Percentiles rank a stretch among this genome's conserved stretches.
Evolutionary conservation across 2,113 vertebrate species (phyloP).

Genomic region (Ctenomys sociabilis): DNA sequence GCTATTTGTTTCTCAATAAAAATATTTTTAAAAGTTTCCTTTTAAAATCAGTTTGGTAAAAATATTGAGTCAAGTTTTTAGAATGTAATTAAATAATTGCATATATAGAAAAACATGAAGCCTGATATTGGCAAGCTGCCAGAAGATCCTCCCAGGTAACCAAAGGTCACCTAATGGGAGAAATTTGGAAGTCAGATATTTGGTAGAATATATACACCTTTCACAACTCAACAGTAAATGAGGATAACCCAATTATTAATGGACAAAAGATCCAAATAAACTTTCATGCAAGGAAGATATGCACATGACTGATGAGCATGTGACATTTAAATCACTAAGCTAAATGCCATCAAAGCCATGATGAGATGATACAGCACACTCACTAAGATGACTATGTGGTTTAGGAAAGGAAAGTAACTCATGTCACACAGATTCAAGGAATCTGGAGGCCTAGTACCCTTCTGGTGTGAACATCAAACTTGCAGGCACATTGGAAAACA

Average conservation of each 20-base stretch:
- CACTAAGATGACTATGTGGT: not conserved
- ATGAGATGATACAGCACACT: not conserved
- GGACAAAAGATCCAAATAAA: not conserved
- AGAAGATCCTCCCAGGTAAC: not conserved
- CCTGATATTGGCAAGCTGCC: not conserved
- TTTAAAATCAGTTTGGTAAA: constrained; percentile 28
- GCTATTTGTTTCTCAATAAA: no score
- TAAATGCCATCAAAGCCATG: not conserved
- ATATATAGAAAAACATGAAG: not conserved
- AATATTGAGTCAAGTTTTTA: not conserved
- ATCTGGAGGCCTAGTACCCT: not conserved
- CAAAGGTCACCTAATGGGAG: not conserved
- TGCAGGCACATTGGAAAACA: not conserved
- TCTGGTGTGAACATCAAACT: not conserved
- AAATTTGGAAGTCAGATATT: constrained; percentile 40
- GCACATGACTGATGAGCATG: not conserved
- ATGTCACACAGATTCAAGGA: not conserved
- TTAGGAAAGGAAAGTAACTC: not conserved
- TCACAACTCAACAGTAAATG: not conserved
- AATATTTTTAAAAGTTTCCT: no score
- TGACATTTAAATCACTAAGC: not conserved
- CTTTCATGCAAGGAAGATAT: not conserved
- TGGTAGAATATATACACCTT: not conserved
- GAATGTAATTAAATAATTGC: not conserved
- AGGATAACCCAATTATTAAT: constrained; percentile 32